Evolutionary conservation across 2,113 vertebrate species (phyloP).

Genomic region (Myodes glareolus): DNA sequence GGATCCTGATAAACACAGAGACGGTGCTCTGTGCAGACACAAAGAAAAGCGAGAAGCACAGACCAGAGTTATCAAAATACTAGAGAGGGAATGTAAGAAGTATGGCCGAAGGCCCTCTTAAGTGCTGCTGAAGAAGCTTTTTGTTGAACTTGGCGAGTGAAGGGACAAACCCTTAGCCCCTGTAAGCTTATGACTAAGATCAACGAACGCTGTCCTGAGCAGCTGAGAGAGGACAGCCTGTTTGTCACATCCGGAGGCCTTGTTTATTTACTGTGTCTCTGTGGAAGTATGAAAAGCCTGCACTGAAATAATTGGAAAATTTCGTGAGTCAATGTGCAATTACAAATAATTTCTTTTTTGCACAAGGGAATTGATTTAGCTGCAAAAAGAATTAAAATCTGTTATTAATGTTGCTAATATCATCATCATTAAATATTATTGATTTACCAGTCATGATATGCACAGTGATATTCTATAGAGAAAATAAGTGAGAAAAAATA

Average conservation of each 20-base stretch:
- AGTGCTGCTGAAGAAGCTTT: not conserved
- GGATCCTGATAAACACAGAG: constrained; percentile 5
- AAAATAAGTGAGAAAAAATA: constrained; percentile 55
- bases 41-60: not conserved
- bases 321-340: constrained; percentile 61
- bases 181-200: not conserved
- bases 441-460: constrained; percentile 57
- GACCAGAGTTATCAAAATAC: not conserved
- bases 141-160: not conserved
- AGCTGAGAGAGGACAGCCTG: not conserved
- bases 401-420: constrained; percentile 68
- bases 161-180: not conserved
- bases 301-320: constrained; percentile 70
- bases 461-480: constrained; percentile 30
- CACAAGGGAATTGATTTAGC: constrained; percentile 70
- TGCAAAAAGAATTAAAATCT: constrained; percentile 69
- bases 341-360: constrained; percentile 70
- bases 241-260: not conserved
- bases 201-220: not conserved
- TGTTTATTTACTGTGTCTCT: constrained; percentile 56
- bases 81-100: not conserved
- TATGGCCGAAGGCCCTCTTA: not conserved
- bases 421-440: constrained; percentile 74
- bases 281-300: constrained; percentile 55
- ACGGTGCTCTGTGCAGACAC: not conserved